Percentiles rank a stretch among this genome's conserved stretches.
Evolutionary conservation across 2,113 vertebrate genomes (phyloP).

Genomic region (Nansenia antarctica): DNA sequence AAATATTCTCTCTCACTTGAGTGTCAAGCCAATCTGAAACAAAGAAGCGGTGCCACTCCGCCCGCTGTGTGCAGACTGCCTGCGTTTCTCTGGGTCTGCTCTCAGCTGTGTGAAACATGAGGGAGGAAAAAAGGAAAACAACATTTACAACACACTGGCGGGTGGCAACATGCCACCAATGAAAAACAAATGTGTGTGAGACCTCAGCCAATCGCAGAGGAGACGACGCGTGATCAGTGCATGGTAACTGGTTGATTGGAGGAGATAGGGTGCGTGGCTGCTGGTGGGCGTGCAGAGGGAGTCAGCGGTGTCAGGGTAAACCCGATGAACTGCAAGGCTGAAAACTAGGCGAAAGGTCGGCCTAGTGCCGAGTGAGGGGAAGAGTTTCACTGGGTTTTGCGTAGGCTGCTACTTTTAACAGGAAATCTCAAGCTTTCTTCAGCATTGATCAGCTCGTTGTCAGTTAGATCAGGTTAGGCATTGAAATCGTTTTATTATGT

Average conservation of each 20-base stretch:
- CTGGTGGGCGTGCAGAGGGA: constrained; percentile 67
- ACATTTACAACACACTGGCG: constrained; percentile 74
- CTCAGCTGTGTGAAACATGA: constrained; percentile 79
- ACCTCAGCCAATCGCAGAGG: constrained; percentile 72
- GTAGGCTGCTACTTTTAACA: neutral
- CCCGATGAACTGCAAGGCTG: constrained; percentile 69
- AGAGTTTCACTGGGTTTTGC: constrained; percentile 16
- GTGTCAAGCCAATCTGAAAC: constrained; percentile 63
- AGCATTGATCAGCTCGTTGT: neutral
- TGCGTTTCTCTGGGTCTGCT: constrained; percentile 64
- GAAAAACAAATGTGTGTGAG: constrained; percentile 52
- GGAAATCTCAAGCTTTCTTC: neutral
- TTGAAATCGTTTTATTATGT: too few relatives aligned
- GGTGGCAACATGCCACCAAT: constrained; percentile 80
- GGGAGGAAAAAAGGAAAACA: constrained; percentile 67
- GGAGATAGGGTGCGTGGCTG: constrained; percentile 78
- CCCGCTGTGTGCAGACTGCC: constrained; percentile 36
- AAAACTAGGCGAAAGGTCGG: constrained; percentile 91
- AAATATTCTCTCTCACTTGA: constrained; percentile 37
- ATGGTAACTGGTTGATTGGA: constrained; percentile 77
- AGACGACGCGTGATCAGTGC: constrained; percentile 86
- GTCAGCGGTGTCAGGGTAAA: constrained; percentile 81
- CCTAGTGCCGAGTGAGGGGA: constrained; percentile 8
- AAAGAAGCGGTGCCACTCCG: constrained; percentile 64
- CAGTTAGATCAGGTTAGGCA: neutral